Percentiles rank a stretch among this genome's conserved stretches.
Evolutionary conservation across 2,888 invertebrate genomes (phyloP).

Genomic region (Plagodis pulveraria): DNA sequence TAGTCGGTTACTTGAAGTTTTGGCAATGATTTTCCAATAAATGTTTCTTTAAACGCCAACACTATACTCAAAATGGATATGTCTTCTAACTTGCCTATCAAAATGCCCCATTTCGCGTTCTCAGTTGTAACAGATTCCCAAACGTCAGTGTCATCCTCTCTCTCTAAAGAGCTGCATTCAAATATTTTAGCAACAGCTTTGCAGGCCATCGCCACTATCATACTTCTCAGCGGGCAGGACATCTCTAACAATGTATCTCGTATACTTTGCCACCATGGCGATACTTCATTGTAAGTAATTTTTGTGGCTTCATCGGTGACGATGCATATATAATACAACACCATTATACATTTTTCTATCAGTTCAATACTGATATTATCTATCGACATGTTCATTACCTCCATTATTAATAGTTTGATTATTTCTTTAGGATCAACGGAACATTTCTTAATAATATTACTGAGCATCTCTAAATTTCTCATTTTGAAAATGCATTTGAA

Average conservation of each 20-base stretch:
- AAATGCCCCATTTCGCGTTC: slow-evolving; percentile 93
- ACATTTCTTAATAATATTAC: slow-evolving; percentile 58
- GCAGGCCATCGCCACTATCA: slow-evolving; percentile 93
- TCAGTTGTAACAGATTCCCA: slow-evolving; percentile 95
- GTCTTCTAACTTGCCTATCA: slow-evolving; percentile 96
- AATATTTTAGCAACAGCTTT: slow-evolving; percentile 88
- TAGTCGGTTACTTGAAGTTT: slow-evolving; percentile 82
- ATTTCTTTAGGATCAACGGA: slow-evolving; percentile 85
- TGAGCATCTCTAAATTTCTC: slow-evolving; percentile 52
- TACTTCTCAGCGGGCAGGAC: slow-evolving; percentile 89
- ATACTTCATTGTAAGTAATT: slow-evolving; percentile 88
- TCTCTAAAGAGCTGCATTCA: slow-evolving; percentile 69
- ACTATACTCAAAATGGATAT: slow-evolving; percentile 91
- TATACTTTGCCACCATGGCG: slow-evolving; percentile 93
- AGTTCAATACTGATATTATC: slow-evolving; percentile 80
- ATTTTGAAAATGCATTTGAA: slow-evolving; percentile 79
- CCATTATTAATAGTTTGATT: slow-evolving; percentile 88
- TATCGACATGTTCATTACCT: slow-evolving; percentile 88
- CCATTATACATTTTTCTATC: slow-evolving; percentile 88
- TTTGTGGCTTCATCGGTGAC: slow-evolving; percentile 85
- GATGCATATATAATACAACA: slow-evolving; percentile 87
- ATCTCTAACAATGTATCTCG: slow-evolving; percentile 90
- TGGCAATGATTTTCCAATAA: slow-evolving; percentile 73
- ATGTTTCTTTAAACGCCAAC: slow-evolving; percentile 79
- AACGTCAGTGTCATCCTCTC: slow-evolving; percentile 80